A percentile compares a stretch with the other conserved stretches of the same genome.
Conservation (phyloP, 1,140 invertebrate genomes). For the Carposina sasakii region DNA sequence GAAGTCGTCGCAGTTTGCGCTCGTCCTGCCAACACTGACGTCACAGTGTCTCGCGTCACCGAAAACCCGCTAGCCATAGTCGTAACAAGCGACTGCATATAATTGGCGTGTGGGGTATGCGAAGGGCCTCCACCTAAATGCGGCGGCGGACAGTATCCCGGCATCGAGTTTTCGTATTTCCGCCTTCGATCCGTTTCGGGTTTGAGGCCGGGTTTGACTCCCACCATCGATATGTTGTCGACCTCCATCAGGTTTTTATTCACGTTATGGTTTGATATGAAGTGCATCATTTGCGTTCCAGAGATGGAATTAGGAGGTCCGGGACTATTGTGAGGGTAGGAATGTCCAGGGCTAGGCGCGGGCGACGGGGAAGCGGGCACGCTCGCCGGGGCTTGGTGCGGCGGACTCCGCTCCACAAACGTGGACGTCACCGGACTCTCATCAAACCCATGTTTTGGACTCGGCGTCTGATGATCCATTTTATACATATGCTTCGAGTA, state of each 20-base stretch:
- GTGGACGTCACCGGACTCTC: constrained; percentile 82
- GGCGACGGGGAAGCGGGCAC: constrained; percentile 69
- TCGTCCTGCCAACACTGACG: constrained; percentile 82
- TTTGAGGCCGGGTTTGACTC: constrained; percentile 50
- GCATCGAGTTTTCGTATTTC: constrained; percentile 54
- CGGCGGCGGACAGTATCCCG: constrained; percentile 65
- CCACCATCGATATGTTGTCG: constrained; percentile 68
- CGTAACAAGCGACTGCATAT: constrained; percentile 73
- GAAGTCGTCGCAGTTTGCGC: constrained; percentile 83
- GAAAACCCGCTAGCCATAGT: constrained; percentile 85
- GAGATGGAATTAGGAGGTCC: constrained; percentile 47
- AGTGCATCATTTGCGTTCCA: constrained; percentile 63
- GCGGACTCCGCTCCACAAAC: constrained; percentile 74
- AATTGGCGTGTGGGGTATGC: constrained; percentile 54
- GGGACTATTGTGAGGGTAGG: constrained; percentile 58
- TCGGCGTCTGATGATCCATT: constrained; percentile 63
- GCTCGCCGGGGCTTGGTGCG: constrained; percentile 74
- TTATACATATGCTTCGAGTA: constrained; percentile 50
- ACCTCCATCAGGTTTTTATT: constrained; percentile 69
- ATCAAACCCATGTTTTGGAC: constrained; percentile 72
- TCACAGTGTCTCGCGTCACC: constrained; percentile 82
- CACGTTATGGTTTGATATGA: constrained; percentile 66
- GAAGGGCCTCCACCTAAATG: constrained; percentile 53
- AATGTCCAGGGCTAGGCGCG: constrained; percentile 63
- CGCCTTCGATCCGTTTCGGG: constrained; percentile 42